Evolutionary conservation across 2,888 invertebrate species (phyloP).

Genomic region (Spilarctia lutea): DNA sequence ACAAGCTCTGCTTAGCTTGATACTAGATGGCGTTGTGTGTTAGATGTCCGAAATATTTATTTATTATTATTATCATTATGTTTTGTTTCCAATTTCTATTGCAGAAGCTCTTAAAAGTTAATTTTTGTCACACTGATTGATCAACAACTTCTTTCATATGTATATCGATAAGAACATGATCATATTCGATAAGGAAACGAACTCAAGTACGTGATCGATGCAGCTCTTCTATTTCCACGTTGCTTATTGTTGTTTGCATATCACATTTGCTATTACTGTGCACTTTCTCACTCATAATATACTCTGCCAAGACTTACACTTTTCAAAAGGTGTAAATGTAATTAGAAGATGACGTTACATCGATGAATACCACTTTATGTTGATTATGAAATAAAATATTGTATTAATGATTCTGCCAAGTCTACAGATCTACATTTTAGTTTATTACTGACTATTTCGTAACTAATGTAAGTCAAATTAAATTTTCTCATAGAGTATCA

Average conservation of each 20-base stretch:
- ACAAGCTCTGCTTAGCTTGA: too few relatives aligned
- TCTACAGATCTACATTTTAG: too few relatives aligned
- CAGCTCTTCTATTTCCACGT: neutral
- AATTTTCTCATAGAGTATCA: neutral
- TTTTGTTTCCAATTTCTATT: neutral
- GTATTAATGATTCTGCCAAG: too few relatives aligned
- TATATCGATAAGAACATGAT: too few relatives aligned
- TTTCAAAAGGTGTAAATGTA: neutral
- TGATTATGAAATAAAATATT: neutral
- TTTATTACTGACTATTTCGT: too few relatives aligned
- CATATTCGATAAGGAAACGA: neutral
- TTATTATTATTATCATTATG: too few relatives aligned
- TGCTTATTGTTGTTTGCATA: neutral
- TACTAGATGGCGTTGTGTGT: too few relatives aligned
- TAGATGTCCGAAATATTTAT: too few relatives aligned
- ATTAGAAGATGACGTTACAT: neutral
- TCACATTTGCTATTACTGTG: neutral
- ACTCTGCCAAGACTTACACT: neutral
- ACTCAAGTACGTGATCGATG: too few relatives aligned
- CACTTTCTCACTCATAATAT: neutral
- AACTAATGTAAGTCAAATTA: too few relatives aligned
- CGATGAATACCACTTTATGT: too few relatives aligned
- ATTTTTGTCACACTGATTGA: neutral
- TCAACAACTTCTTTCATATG: neutral
- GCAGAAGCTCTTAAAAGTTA: neutral